phyloP scores from a whole-genome alignment of 2,113 vertebrate genomes.

The Columbina picui region DNA sequence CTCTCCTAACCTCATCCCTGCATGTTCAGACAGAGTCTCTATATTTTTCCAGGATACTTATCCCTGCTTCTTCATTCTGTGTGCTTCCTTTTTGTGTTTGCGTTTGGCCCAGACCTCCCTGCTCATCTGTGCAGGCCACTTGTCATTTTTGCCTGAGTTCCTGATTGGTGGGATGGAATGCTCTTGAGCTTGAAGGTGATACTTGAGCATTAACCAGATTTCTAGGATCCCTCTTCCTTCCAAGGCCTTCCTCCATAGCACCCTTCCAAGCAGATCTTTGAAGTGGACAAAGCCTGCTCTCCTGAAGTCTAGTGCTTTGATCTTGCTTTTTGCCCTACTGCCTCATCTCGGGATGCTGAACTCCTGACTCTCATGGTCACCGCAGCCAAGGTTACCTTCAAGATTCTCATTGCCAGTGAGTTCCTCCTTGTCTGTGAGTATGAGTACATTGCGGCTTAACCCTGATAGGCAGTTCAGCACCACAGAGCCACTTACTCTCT shows the following conservation, averaged over 20 bases:
- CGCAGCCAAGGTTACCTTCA: not conserved
- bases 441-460: not conserved
- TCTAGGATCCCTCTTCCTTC: not conserved
- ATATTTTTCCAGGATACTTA: too few species aligned
- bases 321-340: not conserved
- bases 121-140: not conserved
- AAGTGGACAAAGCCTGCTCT: accelerated
- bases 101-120: not conserved
- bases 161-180: not conserved
- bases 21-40: too few species aligned
- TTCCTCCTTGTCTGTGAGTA: not conserved
- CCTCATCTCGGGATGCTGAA: not conserved
- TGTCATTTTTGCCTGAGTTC: not conserved
- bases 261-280: not conserved
- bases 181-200: not conserved
- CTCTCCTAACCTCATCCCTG: too few species aligned
- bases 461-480: not conserved
- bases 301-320: not conserved
- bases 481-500: accelerated
- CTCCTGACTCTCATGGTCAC: not conserved
- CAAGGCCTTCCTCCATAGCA: not conserved
- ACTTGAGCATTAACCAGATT: not conserved
- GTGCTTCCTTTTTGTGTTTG: not conserved
- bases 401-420: not conserved
- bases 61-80: too few species aligned